Evolutionary conservation across 2,113 vertebrate species (phyloP).

Genomic region (Monopterus albus): DNA sequence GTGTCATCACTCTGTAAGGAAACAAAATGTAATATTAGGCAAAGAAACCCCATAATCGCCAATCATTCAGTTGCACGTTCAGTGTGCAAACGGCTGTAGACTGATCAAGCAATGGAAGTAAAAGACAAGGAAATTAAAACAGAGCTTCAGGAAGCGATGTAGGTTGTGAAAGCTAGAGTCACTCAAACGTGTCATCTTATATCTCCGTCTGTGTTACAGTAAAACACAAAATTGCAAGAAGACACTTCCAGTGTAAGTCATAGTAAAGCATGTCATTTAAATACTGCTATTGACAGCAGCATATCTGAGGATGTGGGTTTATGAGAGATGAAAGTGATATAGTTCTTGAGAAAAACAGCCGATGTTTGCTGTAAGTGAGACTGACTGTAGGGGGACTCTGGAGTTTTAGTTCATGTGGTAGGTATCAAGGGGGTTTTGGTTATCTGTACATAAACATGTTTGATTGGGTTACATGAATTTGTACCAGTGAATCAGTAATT

Average conservation of each 20-base stretch:
- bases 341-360: conserved; percentile 29
- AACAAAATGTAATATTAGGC: not conserved
- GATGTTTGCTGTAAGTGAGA: conserved; percentile 3
- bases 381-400: not conserved
- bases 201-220: conserved; percentile 1
- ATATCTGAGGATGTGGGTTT: conserved; percentile 59
- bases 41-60: too few species aligned
- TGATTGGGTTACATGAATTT: not conserved
- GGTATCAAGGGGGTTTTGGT: not conserved
- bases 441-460: not conserved
- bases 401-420: not conserved
- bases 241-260: not conserved
- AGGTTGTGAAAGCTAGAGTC: conserved; percentile 4
- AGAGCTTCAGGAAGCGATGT: not conserved
- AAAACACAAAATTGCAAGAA: not conserved
- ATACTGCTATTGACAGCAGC: not conserved
- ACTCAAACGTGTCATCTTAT: not conserved
- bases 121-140: conserved; percentile 3
- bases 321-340: conserved; percentile 32
- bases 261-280: not conserved
- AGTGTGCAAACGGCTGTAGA: not conserved
- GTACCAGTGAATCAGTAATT: not conserved
- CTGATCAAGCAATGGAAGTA: not conserved
- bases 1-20: conserved; percentile 83
- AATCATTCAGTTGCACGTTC: not conserved